Evolutionary conservation across 2,113 vertebrate genomes (phyloP).

Genomic region (Phodopus roborovskii): DNA sequence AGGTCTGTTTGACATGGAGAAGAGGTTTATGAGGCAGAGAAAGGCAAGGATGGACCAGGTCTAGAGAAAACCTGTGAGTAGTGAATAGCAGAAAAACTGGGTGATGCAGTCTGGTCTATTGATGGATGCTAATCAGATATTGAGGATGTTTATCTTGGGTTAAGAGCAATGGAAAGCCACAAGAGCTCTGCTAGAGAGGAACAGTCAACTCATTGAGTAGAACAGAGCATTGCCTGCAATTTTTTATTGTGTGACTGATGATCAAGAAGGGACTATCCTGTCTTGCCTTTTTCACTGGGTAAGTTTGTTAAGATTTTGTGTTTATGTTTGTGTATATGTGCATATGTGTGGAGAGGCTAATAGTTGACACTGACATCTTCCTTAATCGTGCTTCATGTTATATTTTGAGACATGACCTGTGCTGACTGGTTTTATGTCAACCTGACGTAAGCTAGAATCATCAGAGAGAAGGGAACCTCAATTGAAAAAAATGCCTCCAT

Average conservation of each 20-base stretch:
- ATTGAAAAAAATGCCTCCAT: background rate
- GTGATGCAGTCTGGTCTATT: conserved; percentile 27
- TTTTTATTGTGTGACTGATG: background rate
- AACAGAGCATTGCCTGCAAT: background rate
- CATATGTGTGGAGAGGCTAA: background rate
- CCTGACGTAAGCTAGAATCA: background rate
- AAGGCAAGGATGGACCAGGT: background rate
- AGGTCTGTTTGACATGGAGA: background rate
- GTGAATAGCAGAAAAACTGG: conserved; percentile 26
- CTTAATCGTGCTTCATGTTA: background rate
- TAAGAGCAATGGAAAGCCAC: conserved; percentile 49
- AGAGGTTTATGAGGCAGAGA: background rate
- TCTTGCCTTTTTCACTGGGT: background rate
- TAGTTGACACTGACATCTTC: background rate
- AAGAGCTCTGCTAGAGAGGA: conserved; percentile 1
- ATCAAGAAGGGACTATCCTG: background rate
- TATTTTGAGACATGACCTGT: background rate
- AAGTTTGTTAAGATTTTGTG: background rate
- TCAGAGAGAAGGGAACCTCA: background rate
- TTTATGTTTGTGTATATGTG: background rate
- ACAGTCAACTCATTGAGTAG: background rate
- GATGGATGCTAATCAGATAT: conserved; percentile 55
- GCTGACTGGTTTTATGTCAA: background rate
- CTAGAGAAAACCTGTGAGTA: background rate
- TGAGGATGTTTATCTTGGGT: conserved; percentile 61